Conservation (phyloP, 2,888 invertebrate species). For the Melinopterus prodromus region DNA sequence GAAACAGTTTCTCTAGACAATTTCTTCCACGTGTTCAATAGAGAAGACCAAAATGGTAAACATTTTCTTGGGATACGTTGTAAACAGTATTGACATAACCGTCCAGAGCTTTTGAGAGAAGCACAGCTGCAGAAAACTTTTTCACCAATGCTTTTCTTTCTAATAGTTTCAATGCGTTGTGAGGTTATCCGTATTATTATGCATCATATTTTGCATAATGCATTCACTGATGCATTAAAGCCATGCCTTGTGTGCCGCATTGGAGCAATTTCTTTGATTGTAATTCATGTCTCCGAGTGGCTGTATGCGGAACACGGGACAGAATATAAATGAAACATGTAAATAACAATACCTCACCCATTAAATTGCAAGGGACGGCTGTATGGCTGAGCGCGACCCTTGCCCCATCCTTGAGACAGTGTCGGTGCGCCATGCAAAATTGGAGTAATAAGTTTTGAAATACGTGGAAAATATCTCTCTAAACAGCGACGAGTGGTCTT, state of each 20-base stretch:
- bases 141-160: neutral
- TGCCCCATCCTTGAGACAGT: neutral
- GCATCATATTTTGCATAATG: neutral
- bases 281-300: neutral
- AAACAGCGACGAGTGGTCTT: neutral
- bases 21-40: no score
- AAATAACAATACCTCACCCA: neutral
- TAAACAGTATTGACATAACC: no score
- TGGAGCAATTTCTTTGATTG: neutral
- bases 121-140: neutral
- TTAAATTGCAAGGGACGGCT: neutral
- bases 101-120: neutral
- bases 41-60: no score
- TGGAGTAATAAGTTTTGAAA: neutral
- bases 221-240: neutral
- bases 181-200: neutral
- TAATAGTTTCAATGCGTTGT: neutral
- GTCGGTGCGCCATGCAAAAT: neutral
- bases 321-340: constrained; percentile 4
- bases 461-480: neutral
- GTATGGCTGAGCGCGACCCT: neutral
- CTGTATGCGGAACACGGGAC: neutral
- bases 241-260: neutral
- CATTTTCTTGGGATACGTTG: no score
- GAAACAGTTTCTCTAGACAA: no score